Base-by-base conservation (phyloP, 2,888 invertebrate genomes). In the Sinotaia quadrata region DNA sequence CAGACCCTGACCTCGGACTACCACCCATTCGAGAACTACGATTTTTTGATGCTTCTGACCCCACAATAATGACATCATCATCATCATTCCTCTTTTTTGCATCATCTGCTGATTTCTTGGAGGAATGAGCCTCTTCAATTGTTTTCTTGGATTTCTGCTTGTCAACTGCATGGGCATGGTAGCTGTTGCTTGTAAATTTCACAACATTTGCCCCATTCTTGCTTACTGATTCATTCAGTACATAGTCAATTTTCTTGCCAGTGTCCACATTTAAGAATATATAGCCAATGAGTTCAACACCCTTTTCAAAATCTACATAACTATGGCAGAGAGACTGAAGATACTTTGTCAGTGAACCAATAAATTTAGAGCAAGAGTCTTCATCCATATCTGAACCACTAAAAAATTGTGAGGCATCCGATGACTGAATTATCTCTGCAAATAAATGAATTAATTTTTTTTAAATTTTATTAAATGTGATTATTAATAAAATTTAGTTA, bases 161-260 rank as follows among this genome's bases (percentile, higher is more conserved):
- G 18, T 65, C 65, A 41, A 65, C 65, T 15, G 65, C 56, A 44
- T 65, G 65, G 3, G 65, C 65, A 21, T 65, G 65, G 56, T 65
- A 65, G 65, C 65, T 65, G 56, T 65, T 65, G 47, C 65, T 65
- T 33, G 65, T 65, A 47, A 65, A 65, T 21, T 65, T 65, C 12
- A 65, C 65, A 12, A 65, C 65, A 12, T 65, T 65, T 12, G 65
- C 65, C 12, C 65, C 65, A 34, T 65, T 65, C 44, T 65, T 65
- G 44, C 65, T 56, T 44, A 65, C 65, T 10, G 65, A 65, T 34
- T 65, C 65, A 33, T 65, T 65, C n/a, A 65, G 44, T 12, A 65
- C 65, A 33, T 65, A 65, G 56, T 65, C 65, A 34, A 65, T 65
- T 24, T 65, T 65, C 15, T 65, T 65, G 21, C 54, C 65, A 12